A percentile compares a stretch with the other conserved stretches of the same genome.
These are phyloP conservation scores for Sphaerodactylus townsendi DNA, from an alignment of 2,113 vertebrate genomes.

Conservation along the genomic window DNA sequence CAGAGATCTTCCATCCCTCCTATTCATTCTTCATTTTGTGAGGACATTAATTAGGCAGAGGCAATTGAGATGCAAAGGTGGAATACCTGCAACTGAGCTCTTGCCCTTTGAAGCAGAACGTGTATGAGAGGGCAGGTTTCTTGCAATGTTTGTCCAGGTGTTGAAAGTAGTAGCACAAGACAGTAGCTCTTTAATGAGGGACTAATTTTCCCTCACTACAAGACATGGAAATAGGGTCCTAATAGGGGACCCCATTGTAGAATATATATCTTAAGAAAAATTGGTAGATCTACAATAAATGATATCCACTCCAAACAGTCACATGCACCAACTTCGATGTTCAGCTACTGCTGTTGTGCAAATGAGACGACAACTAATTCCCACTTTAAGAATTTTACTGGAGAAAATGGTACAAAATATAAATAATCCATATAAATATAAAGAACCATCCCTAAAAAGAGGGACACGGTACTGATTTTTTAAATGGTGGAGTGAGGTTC, in stretches of 20 bases:
- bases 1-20: too few relatives aligned
- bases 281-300: not conserved
- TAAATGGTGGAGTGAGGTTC: not conserved
- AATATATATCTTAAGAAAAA: not conserved
- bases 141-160: not conserved
- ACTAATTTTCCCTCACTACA: not conserved
- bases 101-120: not conserved
- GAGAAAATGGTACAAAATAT: not conserved
- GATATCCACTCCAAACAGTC: not conserved
- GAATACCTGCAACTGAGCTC: too few relatives aligned
- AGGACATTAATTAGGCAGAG: too few relatives aligned
- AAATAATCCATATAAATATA: not conserved
- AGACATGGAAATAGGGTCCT: not conserved
- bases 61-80: too few relatives aligned
- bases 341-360: not conserved
- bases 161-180: not conserved
- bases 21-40: too few relatives aligned
- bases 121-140: too few relatives aligned
- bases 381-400: not conserved
- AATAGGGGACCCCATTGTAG: not conserved
- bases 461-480: not conserved
- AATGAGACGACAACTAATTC: not conserved
- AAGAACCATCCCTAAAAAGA: slow-evolving; percentile 1
- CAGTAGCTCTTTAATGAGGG: not conserved
- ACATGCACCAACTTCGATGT: not conserved